phyloP scores from a whole-genome alignment of 2,888 invertebrate species.

The Rutpela maculata region DNA sequence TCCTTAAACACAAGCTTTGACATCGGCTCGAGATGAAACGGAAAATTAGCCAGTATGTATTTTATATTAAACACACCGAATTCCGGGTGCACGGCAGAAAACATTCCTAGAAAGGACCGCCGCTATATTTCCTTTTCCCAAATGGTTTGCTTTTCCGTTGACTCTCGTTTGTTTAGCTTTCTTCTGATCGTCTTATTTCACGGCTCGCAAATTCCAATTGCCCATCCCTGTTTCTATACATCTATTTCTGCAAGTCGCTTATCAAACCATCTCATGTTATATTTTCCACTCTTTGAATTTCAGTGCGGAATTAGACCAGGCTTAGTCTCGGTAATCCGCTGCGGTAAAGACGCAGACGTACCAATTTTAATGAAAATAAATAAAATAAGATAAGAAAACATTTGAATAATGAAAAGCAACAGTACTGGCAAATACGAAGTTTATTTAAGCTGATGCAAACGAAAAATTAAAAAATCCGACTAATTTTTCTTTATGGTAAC shows the following conservation, averaged over 20 bases:
- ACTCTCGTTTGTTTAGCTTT: conserved; percentile 65
- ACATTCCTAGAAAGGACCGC: conserved; percentile 52
- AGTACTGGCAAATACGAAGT: too few relatives aligned
- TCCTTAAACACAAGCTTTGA: conserved; percentile 14
- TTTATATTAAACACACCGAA: conserved; percentile 47
- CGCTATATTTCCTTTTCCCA: conserved; percentile 60
- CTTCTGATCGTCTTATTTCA: conserved; percentile 72
- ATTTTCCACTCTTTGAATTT: conserved; percentile 41
- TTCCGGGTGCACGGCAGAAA: conserved; percentile 43
- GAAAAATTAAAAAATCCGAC: too few relatives aligned
- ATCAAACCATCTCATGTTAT: conserved; percentile 43
- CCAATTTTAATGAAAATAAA: too few relatives aligned
- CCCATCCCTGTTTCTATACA: conserved; percentile 55
- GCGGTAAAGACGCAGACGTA: too few relatives aligned
- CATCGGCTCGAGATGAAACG: conserved; percentile 41
- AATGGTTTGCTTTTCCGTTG: conserved; percentile 56
- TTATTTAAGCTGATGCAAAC: too few relatives aligned
- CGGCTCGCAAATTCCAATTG: conserved; percentile 71
- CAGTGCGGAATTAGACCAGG: not conserved
- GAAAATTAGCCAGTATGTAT: conserved; percentile 52
- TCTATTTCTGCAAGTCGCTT: conserved; percentile 48
- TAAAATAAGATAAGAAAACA: too few relatives aligned
- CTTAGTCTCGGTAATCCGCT: not conserved
- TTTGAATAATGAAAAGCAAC: too few relatives aligned
- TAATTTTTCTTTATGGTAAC: too few relatives aligned